These are phyloP conservation scores for Dascillus cervinus DNA, from an alignment of 2,888 invertebrate species.

Conservation along the genomic window DNA sequence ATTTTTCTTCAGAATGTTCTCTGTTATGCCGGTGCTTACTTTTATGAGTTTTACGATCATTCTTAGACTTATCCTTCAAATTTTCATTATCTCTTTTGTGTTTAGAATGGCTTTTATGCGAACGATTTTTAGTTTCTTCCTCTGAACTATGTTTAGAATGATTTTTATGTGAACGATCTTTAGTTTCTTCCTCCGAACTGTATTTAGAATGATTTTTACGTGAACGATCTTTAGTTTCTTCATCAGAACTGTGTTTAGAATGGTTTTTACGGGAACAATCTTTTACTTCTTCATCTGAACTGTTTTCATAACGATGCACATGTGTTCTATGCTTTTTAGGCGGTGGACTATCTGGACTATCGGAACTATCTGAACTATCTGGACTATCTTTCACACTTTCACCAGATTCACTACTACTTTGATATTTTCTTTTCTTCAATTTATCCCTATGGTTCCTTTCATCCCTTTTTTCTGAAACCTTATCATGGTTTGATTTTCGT, in stretches of 20 bases:
- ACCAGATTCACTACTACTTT: no score
- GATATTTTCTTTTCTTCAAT: background rate
- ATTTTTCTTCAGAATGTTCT: constrained; percentile 5
- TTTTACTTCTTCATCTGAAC: constrained; percentile 24
- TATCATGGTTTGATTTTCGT: background rate
- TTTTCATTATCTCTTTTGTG: constrained; percentile 4
- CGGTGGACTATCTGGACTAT: no score
- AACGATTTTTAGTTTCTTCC: no score
- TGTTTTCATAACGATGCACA: constrained; percentile 36
- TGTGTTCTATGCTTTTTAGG: no score
- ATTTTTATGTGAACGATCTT: no score
- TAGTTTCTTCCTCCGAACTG: no score
- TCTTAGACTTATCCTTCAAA: constrained; percentile 3
- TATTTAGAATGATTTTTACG: no score
- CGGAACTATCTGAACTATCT: no score
- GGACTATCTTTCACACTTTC: no score
- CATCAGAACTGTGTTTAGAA: constrained; percentile 12
- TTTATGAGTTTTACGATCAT: constrained; percentile 7
- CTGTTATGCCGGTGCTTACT: constrained; percentile 15
- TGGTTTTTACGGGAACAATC: no score
- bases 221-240: constrained; percentile 10
- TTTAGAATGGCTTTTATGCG: background rate
- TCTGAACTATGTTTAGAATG: constrained; percentile 11
- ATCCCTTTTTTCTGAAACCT: constrained; percentile 3
- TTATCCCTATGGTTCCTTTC: constrained; percentile 11